Evolutionary conservation across 2,113 vertebrate genomes (phyloP).

Genomic region (Prionailurus viverrinus): DNA sequence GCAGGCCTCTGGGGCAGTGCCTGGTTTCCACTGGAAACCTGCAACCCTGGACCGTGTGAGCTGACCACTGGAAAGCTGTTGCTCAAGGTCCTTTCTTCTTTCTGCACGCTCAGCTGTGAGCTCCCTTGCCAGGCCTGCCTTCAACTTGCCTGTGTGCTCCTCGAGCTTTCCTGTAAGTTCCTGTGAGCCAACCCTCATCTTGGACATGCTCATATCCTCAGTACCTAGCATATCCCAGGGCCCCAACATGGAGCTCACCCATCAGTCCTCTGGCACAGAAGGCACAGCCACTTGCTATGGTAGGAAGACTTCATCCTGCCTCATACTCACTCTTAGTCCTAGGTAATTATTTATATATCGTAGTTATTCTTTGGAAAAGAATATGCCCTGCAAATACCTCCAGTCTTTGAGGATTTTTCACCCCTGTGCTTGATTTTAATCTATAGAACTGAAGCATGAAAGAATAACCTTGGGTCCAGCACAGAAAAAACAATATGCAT

Average conservation of each 20-base stretch:
- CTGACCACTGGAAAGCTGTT: not conserved
- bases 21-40: not conserved
- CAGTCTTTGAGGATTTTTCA: not conserved
- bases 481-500: not conserved
- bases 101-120: not conserved
- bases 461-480: not conserved
- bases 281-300: fast-evolving
- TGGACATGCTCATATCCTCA: not conserved
- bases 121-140: not conserved
- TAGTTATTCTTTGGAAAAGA: not conserved
- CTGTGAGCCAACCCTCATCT: not conserved
- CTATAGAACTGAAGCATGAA: not conserved
- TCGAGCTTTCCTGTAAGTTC: fast-evolving
- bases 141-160: not conserved
- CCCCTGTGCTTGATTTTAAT: not conserved
- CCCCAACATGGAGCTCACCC: not conserved
- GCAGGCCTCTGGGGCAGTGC: not conserved
- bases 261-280: not conserved
- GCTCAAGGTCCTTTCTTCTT: not conserved
- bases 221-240: not conserved
- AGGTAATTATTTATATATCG: not conserved
- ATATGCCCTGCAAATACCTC: not conserved
- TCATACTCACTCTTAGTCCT: not conserved
- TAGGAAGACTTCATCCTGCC: not conserved
- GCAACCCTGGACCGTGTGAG: not conserved